phyloP scores from a whole-genome alignment of 2,113 vertebrate genomes.

The Nesospiza acunhae region DNA sequence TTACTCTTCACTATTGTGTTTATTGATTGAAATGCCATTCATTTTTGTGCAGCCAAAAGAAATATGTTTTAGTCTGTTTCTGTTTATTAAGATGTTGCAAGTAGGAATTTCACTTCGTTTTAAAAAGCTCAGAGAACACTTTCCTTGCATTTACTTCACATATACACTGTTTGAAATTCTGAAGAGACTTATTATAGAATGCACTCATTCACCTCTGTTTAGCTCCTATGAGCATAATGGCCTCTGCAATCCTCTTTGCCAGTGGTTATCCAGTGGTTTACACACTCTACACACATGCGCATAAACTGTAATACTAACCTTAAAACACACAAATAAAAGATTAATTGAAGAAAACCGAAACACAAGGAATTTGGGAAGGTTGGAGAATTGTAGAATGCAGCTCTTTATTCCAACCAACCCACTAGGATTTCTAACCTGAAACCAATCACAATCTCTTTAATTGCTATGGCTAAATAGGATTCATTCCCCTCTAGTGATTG shows the following conservation, averaged over 20 bases:
- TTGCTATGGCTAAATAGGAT: not conserved
- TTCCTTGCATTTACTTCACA: constrained; percentile 27
- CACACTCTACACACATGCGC: not conserved
- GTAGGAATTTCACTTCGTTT: constrained; percentile 63
- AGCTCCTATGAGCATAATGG: not conserved
- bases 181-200: not conserved
- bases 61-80: constrained; percentile 31
- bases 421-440: not conserved
- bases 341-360: not conserved
- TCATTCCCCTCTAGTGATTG: not conserved
- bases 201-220: not conserved
- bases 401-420: not conserved
- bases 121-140: constrained; percentile 35
- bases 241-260: constrained; percentile 12
- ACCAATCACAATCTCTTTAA: not conserved
- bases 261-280: constrained; percentile 5
- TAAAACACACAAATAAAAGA: not conserved
- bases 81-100: constrained; percentile 67
- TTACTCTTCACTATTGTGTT: constrained; percentile 49
- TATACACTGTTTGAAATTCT: constrained; percentile 14
- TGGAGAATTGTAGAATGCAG: not conserved
- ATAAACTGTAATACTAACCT: not conserved
- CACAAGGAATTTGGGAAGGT: not conserved
- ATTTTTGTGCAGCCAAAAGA: constrained; percentile 65
- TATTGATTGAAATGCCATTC: constrained; percentile 70